phyloP scores from a whole-genome alignment of 2,113 vertebrate genomes.

The Cheirogaleus medius region DNA sequence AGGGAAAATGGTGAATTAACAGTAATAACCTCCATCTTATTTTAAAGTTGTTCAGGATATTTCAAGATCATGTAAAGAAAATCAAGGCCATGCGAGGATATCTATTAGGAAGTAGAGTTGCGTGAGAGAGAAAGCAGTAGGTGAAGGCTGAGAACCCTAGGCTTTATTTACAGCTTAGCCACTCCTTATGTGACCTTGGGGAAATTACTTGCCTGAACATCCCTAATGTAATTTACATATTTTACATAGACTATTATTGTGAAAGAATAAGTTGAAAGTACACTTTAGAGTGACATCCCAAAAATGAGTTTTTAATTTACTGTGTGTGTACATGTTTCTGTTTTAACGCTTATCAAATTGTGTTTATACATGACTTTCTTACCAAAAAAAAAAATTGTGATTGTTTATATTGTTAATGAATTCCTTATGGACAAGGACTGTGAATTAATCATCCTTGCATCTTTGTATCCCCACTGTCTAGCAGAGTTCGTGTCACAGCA shows the following conservation, averaged over 20 bases:
- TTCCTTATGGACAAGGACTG: neutral
- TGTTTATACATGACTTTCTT: neutral
- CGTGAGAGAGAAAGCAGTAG: neutral
- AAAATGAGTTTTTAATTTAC: neutral
- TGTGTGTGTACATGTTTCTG: neutral
- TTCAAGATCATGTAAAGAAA: neutral
- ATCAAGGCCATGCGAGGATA: neutral
- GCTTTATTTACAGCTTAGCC: fast-evolving
- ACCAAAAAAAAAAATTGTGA: neutral
- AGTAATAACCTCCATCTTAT: neutral
- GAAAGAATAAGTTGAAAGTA: neutral
- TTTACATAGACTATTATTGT: neutral
- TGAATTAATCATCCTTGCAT: neutral
- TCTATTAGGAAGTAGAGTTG: neutral
- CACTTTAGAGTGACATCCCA: neutral
- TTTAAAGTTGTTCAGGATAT: neutral
- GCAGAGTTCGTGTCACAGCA: neutral
- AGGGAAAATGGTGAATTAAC: neutral
- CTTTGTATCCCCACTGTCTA: neutral
- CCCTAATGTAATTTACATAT: neutral
- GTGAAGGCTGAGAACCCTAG: neutral
- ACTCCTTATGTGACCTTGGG: neutral
- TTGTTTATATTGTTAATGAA: constrained; percentile 24
- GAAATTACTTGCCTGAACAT: neutral
- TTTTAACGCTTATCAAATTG: constrained; percentile 33